Conservation (phyloP, 2,888 invertebrate species). For the Diplazon laetatorius region DNA sequence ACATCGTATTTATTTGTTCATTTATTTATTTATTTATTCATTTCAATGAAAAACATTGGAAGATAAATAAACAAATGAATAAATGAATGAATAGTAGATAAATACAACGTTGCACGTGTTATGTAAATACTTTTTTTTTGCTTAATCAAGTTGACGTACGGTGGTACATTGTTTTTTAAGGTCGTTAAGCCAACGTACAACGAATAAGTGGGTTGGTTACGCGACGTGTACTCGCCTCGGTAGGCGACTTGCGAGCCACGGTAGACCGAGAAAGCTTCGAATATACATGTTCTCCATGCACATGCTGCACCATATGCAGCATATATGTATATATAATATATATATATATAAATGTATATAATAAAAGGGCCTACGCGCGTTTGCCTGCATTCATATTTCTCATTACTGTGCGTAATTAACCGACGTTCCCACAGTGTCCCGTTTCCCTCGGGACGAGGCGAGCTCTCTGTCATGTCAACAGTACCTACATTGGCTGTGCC, state of each 20-base stretch:
- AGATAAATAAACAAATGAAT: no score
- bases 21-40: no score
- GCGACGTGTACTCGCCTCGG: neutral
- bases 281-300: neutral
- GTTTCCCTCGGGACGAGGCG: conserved; percentile 12
- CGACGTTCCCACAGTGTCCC: conserved; percentile 45
- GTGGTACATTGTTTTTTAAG: no score
- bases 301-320: neutral
- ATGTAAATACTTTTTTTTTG: no score
- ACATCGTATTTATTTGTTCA: no score
- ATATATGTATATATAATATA: neutral
- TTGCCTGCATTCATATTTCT: conserved; percentile 70
- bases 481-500: neutral
- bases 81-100: no score
- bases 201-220: conserved; percentile 1
- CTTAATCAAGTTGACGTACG: neutral
- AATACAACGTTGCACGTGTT: neutral
- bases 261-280: neutral
- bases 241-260: neutral
- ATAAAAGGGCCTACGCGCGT: conserved; percentile 50
- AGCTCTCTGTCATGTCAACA: conserved; percentile 5
- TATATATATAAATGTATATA: neutral
- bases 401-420: conserved; percentile 71
- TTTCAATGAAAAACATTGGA: no score
- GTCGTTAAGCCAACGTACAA: conserved; percentile 1